These are phyloP conservation scores for Emesis furor DNA, from an alignment of 2,888 invertebrate species.

Conservation along the genomic window DNA sequence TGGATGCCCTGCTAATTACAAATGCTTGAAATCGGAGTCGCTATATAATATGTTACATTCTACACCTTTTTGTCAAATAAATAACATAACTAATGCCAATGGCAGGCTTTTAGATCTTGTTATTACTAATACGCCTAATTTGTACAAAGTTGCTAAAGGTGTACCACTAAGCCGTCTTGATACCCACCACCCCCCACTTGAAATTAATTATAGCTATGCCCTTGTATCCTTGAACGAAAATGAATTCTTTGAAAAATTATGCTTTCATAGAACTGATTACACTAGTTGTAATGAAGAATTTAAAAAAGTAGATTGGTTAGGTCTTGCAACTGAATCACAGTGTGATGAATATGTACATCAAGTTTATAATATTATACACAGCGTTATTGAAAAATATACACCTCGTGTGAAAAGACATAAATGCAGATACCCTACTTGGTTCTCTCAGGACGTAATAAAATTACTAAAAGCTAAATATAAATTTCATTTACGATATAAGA, in stretches of 20 bases:
- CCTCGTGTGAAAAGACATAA: neutral
- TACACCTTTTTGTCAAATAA: constrained; percentile 17
- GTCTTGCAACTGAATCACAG: neutral
- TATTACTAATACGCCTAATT: neutral
- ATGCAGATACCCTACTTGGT: constrained; percentile 9
- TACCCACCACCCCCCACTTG: constrained; percentile 24
- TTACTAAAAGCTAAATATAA: constrained; percentile 8
- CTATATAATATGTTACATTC: constrained; percentile 14
- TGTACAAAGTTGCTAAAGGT: neutral
- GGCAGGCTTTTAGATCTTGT: constrained; percentile 23
- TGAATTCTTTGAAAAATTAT: neutral
- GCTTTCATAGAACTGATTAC: constrained; percentile 14
- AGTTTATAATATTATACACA: neutral
- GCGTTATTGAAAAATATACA: constrained; percentile 19
- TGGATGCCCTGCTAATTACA: neutral
- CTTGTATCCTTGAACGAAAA: neutral
- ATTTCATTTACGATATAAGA: neutral
- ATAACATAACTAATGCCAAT: constrained; percentile 9
- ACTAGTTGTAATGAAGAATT: neutral
- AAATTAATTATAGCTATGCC: constrained; percentile 2
- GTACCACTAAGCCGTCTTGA: neutral
- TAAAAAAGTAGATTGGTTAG: neutral
- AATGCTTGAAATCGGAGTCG: constrained; percentile 7
- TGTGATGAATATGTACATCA: constrained; percentile 10
- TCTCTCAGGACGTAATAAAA: neutral